Conservation (phyloP, 2,888 invertebrate genomes). For the Rhingia rostrata region DNA sequence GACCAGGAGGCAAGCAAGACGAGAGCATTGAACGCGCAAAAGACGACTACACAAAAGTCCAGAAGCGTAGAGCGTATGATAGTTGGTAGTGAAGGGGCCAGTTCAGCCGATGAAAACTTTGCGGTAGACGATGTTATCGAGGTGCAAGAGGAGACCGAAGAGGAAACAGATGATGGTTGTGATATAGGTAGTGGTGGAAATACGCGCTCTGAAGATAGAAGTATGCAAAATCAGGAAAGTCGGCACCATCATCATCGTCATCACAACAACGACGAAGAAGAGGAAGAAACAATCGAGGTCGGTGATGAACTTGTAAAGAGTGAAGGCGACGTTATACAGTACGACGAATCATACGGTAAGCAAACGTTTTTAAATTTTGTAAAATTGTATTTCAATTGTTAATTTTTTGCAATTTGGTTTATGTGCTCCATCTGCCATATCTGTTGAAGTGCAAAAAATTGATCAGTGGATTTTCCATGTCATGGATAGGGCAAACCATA, state of each 20-base stretch:
- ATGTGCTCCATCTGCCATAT: no score
- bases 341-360: conserved; percentile 75
- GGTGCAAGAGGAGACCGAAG: conserved; percentile 68
- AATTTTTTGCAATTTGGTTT: no score
- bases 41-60: conserved; percentile 26
- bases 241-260: conserved; percentile 43
- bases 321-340: conserved; percentile 74
- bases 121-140: conserved; percentile 73
- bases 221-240: neutral
- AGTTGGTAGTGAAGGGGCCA: conserved; percentile 52
- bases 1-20: conserved; percentile 83
- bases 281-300: conserved; percentile 71
- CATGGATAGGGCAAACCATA: no score
- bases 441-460: no score
- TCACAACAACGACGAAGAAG: conserved; percentile 59
- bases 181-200: conserved; percentile 73
- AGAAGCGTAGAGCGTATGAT: conserved; percentile 35
- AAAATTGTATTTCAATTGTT: no score
- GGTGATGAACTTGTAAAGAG: conserved; percentile 63
- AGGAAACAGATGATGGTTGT: conserved; percentile 74
- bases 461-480: no score
- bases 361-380: neutral
- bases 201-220: neutral
- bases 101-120: conserved; percentile 55
- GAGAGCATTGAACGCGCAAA: conserved; percentile 70